Evolutionary conservation across 1,140 invertebrate genomes (phyloP), one percentile per base, ranked within the genome.

Genomic region (Drosophila asahinai): DNA sequence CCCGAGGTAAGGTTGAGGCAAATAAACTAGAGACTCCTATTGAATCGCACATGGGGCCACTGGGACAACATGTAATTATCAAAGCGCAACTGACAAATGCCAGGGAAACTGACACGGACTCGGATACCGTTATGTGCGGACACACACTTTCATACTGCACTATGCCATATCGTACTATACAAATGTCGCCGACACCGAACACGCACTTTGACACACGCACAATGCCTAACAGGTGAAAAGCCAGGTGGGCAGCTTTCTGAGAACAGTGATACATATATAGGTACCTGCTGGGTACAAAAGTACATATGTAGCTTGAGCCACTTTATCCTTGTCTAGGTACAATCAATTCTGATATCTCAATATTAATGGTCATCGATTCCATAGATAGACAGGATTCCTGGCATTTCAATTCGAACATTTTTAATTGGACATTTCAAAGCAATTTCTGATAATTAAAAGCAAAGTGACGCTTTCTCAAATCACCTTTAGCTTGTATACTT

Each of bases 121-220:
- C 65, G 79, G 76, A 86, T 83, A 82, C 75, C 79, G 82, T 66
- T 80, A 81, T 40, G 48, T 30, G 55, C 36, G 48, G 33, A 57
- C 47, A 36, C 62, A 57, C 49, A 73, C 27, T 30, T 49, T 36
- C 67, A 65, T 33, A 38, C 36, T 40, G 22, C 5, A n/a, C 14
- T 57, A 11, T 57, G 22, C 36, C n/a, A 40, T 57, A 57, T 61
- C 70, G 76, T 78, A 68, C 65, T 19, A 77, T 63, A 74, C 51
- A 83, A 87, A 74, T 83, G 78, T 81, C 73, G 66, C 45, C 61
- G 40, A 73, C 62, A 55, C 67, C 65, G 71, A 42, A 73, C 86
- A 91, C 87, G 87, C 87, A 91, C 87, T 87, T 91, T 91, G 87
- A 91, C 87, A 91, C 89, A 91, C 87, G 89, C 89, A 91, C 83